Conservation (phyloP, 2,113 vertebrate species). For the Aleadryas rufinucha region DNA sequence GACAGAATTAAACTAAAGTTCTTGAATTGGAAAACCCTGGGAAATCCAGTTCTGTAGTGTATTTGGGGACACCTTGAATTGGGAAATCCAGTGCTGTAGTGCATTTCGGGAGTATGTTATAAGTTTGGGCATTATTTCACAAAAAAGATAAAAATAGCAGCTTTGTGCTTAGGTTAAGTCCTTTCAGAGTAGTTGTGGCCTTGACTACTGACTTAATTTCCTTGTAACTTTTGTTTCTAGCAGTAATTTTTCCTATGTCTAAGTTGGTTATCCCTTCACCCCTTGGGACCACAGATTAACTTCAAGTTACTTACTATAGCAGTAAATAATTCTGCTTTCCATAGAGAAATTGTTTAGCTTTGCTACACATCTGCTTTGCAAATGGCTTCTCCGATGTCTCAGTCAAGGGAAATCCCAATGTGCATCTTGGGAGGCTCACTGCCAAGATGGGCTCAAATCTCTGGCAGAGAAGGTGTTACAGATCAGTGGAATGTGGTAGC, state of each 20-base stretch:
- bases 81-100: not conserved
- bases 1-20: not conserved
- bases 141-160: not conserved
- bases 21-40: not conserved
- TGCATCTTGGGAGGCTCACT: not conserved
- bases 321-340: not conserved
- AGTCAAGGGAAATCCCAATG: not conserved
- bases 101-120: not conserved
- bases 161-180: not conserved
- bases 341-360: not conserved
- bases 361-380: not conserved
- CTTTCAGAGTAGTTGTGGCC: not conserved
- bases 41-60: not conserved
- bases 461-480: not conserved
- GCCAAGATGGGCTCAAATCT: not conserved
- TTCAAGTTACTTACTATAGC: not conserved
- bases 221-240: not conserved
- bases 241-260: not conserved
- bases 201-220: not conserved
- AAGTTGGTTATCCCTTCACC: not conserved
- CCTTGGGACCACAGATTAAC: not conserved
- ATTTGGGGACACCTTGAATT: not conserved
- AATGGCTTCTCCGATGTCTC: not conserved
- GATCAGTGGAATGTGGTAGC: not conserved
- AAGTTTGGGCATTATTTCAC: not conserved